Conservation (phyloP, 1,140 invertebrate genomes). For the Uloborus diversus region DNA sequence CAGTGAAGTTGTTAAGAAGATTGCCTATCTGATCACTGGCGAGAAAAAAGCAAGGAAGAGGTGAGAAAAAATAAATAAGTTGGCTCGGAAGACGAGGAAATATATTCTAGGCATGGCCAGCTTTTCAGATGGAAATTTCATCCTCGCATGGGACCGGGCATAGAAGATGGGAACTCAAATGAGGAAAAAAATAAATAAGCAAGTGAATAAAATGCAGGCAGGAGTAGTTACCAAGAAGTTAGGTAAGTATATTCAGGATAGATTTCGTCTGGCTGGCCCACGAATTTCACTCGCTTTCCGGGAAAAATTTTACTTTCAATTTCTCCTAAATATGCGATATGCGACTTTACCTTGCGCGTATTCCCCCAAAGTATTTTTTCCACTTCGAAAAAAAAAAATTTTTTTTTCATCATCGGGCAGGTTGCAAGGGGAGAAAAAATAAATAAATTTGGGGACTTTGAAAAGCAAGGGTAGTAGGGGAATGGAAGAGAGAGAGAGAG, state of each 20-base stretch:
- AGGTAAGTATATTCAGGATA: conserved; percentile 2
- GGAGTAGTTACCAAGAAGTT: conserved; percentile 13
- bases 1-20: conserved; percentile 56
- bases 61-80: conserved; percentile 10
- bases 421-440: not conserved
- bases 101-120: not conserved
- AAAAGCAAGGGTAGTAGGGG: conserved; percentile 5
- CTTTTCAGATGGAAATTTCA: conserved; percentile 57
- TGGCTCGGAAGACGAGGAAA: not conserved
- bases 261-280: conserved; percentile 4
- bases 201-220: conserved; percentile 26
- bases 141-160: conserved; percentile 35
- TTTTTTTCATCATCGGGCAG: conserved; percentile 30
- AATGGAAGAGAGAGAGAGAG: not conserved
- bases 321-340: conserved; percentile 45
- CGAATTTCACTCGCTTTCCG: not conserved
- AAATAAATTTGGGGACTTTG: not conserved
- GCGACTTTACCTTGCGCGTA: not conserved
- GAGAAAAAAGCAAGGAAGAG: conserved; percentile 23
- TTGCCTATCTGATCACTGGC: conserved; percentile 54
- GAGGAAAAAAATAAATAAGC: conserved; percentile 27
- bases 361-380: not conserved
- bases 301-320: conserved; percentile 55
- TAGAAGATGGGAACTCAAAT: conserved; percentile 44
- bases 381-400: not conserved